A percentile compares a stretch with the other conserved stretches of the same genome.
Evolutionary conservation across 1,140 invertebrate species (phyloP).

Genomic region (Sipha flava): DNA sequence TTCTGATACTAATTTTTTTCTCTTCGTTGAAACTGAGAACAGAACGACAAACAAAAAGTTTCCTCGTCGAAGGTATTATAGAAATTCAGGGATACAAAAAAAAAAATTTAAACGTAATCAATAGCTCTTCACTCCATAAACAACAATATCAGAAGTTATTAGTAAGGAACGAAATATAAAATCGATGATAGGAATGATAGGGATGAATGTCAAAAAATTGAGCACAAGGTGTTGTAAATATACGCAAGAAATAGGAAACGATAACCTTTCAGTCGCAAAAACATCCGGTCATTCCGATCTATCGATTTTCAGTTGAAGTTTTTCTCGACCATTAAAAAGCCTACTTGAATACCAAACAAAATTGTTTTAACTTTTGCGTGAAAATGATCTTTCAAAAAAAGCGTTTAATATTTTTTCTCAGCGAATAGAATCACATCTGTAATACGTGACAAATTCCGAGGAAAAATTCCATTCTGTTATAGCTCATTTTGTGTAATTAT

Average conservation of each 20-base stretch:
- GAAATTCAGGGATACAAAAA: not conserved
- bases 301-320: not conserved
- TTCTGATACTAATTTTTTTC: not conserved
- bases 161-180: not conserved
- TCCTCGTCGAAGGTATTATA: not conserved
- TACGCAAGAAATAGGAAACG: slow-evolving; percentile 6
- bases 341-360: not conserved
- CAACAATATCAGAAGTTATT: not conserved
- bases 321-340: not conserved
- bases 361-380: not conserved
- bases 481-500: too few relatives aligned
- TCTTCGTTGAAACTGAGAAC: not conserved
- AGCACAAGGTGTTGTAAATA: not conserved
- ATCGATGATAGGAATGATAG: not conserved
- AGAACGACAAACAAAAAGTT: not conserved
- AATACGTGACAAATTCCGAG: too few relatives aligned
- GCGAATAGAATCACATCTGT: too few relatives aligned
- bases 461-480: too few relatives aligned
- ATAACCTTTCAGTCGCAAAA: slow-evolving; percentile 3
- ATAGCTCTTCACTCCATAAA: not conserved
- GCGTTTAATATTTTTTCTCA: too few relatives aligned
- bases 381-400: too few relatives aligned
- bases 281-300: slow-evolving; percentile 14
- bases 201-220: not conserved
- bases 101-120: not conserved